Percentiles rank a stretch among this genome's conserved stretches.
Conservation (phyloP, 2,797 vertebrate genomes). For the Naso thynnoides region DNA sequence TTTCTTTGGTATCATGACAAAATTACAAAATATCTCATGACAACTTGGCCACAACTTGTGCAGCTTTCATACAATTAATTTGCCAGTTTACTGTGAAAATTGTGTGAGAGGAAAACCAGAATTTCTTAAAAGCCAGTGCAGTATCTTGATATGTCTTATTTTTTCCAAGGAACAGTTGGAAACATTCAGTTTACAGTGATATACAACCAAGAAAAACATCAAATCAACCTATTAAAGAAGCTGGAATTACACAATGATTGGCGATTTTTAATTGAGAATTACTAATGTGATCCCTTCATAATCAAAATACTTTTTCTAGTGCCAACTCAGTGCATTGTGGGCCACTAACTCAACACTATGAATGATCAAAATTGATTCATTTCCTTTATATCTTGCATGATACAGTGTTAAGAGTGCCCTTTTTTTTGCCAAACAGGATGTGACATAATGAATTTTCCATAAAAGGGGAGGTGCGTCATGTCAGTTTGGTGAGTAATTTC, state of each 20-base stretch:
- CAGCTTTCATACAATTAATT: not conserved
- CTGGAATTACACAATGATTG: not conserved
- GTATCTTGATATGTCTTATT: not conserved
- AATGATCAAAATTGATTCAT: not conserved
- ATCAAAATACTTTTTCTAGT: too few species aligned
- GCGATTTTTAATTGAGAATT: not conserved
- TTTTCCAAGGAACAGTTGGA: too few species aligned
- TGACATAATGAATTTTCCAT: not conserved
- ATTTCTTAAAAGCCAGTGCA: not conserved
- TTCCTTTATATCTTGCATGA: not conserved
- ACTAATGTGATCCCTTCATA: not conserved
- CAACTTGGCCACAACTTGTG: not conserved
- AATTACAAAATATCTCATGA: not conserved
- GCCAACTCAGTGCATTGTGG: too few species aligned
- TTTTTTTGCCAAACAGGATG: not conserved
- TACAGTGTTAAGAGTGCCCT: not conserved
- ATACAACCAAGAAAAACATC: not conserved
- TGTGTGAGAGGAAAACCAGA: not conserved
- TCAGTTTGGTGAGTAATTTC: not conserved
- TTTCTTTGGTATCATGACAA: not conserved
- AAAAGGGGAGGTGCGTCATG: not conserved
- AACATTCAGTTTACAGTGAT: not conserved
- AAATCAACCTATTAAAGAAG: not conserved
- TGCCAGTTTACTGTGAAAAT: not conserved
- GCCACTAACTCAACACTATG: too few species aligned